Evolutionary conservation across 23 tunicate species (phyloP), one percentile per base, ranked within the genome.

Genomic region (Trididemnum clinides): DNA sequence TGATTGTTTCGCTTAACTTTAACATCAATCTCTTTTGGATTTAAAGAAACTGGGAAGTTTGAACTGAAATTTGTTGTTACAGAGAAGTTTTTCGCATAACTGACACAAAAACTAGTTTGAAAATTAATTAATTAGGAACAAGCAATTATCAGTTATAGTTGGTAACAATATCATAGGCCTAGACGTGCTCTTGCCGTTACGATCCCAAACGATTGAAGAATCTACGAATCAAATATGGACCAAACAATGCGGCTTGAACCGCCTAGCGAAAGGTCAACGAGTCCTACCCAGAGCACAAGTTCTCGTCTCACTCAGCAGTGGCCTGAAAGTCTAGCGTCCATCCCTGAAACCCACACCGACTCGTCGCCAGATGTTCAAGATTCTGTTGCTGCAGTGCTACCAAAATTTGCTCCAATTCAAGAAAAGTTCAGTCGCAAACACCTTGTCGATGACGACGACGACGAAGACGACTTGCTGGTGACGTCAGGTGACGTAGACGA

Each of bases 381-480:
- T 10, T 7, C 31, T 21, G 2, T 23, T 26, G 29, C 83, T 34
- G 83, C 28, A 28, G 5, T 37, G 7, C 6, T 66, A 4, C 72
- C 62, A 0, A 58, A 72, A 32, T 85, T 74, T 28, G 88, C 64
- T 0, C 87, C 87, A 49, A 66, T 83, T 26, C 23, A 36, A 23
- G 79, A 83, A 51, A 71, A 83, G 33, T 31, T 49, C 2, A 30
- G 19, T 6, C 87, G 87, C 4, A 79, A 50, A 0, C 38, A 28
- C 33, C 31, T 26, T n/a, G 20, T 21, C n/a, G 89, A 90, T 22
- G 95, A 90, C 64, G 83, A 82, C 74, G 92, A 88, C 22, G 94
- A 89, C 29, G 95, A 90, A 36, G 95, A 90, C 27, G 86, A 71
- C 21, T 33, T 90, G 33, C 50, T 90, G 69, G 81, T 82, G 86